Base-by-base conservation (phyloP, 2,113 vertebrate species). In the Todiramphus saurophagus region DNA sequence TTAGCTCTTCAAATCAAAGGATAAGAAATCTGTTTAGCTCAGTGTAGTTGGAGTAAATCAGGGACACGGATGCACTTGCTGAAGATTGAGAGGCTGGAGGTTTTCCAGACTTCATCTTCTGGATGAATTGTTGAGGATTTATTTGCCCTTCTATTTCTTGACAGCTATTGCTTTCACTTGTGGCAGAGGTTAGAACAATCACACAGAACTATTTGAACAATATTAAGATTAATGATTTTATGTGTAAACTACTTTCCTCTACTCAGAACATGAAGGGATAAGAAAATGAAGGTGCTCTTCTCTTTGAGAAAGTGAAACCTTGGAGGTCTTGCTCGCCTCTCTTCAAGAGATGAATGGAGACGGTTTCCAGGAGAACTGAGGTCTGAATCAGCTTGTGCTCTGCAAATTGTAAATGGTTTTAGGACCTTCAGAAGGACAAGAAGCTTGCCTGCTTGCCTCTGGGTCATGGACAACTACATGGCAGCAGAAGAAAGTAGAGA, bases 171-270 rank as follows among this genome's bases (percentile, higher is more conserved):
- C 87, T 75, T 93, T 84, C 50, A 17, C 50, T 95, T 41, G 0
- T 79, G 78, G 86, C 78, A 88, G 82, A 76, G 76, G 77, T 90
- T 93, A 87, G 70, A 87, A 79, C 55, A 89, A 86, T 74, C 63
- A 43, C 59, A 39, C 17, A 33, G 53, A 68, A 44, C 69, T 90
- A 46, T 59, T 67, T 84, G 93, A 81, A 66, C 87, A 91, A 79
- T n/a, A 92, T 80, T 83, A n/a, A 90, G 83, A 94, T 89, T 60
- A 89, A 93, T 96, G 91, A 67, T 51, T 91, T 94, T 44, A 68
- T 9, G 63, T 70, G 84, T 87, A 59, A 73, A 69, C 63, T 83
- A 1, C 25, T 67, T 53, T 56, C 72, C 48, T 46, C 28, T 30
- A 6, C 66, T 55, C 25, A 31, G 80, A 58, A 72, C 16, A 2